Base-by-base conservation (phyloP, 1,140 invertebrate species). In the Dreissena polymorpha region DNA sequence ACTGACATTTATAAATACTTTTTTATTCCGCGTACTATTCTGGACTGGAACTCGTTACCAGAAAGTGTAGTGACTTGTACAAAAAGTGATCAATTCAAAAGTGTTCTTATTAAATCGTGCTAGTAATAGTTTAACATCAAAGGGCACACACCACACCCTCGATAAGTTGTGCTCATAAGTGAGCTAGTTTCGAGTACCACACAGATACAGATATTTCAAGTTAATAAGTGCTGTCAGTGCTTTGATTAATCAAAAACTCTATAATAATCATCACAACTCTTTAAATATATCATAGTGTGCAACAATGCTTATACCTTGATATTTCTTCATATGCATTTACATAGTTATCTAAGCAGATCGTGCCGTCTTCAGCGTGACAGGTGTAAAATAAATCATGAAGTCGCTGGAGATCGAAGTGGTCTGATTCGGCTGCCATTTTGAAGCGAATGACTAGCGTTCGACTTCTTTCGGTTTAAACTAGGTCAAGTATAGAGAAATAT, bases 261-360 rank as follows among this genome's bases (percentile, higher is more conserved):
- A 39, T 39, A 39, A 39, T 39, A 39, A 39, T 39, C 8, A 39
- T 5, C 39, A 39, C 8, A 39, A 39, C 39, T 39, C 39, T 39
- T 39, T 5, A 39, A 39, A 39, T 39, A 39, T 39, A 39, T 5
- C 39, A 39, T 50, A 51, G 51, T 72, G 21, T 39, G n/a, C 10
- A 60, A 63, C 10, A 16, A 12, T 8, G 27, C 12, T 77, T 72
- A 55, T 87, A 87, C 86, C 85, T 87, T 57, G 80, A 83, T 12
- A 87, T 57, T 79, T 87, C 78, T 18, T 87, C 74, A 29, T 87
- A 87, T 23, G 86, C 83, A 53, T 82, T 49, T 1, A 85, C 60
- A 80, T 87, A 87, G 39, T 80, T 80, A 29, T 87, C 86, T 65
- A 85, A 81, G 25, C 73, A 79, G 49, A 87, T 83, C 0, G 67